These are phyloP conservation scores for Aphodius granarius DNA, from an alignment of 2,888 invertebrate genomes.

Conservation along the genomic window DNA sequence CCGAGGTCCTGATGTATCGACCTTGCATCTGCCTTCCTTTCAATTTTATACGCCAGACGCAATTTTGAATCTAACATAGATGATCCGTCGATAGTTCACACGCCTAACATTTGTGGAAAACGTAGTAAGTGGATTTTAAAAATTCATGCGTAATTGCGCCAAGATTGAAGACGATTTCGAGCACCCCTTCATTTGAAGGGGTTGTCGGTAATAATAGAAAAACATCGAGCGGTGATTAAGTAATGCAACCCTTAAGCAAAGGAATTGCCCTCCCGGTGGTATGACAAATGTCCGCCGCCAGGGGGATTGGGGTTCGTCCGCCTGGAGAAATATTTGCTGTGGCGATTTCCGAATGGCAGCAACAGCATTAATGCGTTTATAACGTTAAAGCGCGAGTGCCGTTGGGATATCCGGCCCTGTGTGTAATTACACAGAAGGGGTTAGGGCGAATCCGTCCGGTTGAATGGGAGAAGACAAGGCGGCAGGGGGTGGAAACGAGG, in stretches of 20 bases:
- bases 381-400: slow-evolving; percentile 20
- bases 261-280: slow-evolving; percentile 6
- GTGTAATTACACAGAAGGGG: slow-evolving; percentile 20
- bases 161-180: too few species aligned
- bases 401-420: slow-evolving; percentile 22
- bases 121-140: background rate
- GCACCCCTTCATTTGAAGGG: too few species aligned
- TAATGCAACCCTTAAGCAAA: slow-evolving; percentile 8
- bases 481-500: slow-evolving; percentile 30
- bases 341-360: slow-evolving; percentile 5
- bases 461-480: background rate
- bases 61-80: too few species aligned
- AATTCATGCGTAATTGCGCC: background rate
- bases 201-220: background rate
- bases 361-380: slow-evolving; percentile 24
- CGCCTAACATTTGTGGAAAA: too few species aligned
- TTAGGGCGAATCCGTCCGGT: background rate
- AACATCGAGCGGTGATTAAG: background rate
- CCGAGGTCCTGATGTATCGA: slow-evolving; percentile 52
- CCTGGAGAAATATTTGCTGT: background rate
- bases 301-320: background rate
- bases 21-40: slow-evolving; percentile 41
- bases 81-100: too few species aligned
- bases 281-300: slow-evolving; percentile 2
- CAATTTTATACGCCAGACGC: slow-evolving; percentile 38